Base-by-base conservation (phyloP, 2,797 vertebrate genomes). In the Semotilus atromaculatus region DNA sequence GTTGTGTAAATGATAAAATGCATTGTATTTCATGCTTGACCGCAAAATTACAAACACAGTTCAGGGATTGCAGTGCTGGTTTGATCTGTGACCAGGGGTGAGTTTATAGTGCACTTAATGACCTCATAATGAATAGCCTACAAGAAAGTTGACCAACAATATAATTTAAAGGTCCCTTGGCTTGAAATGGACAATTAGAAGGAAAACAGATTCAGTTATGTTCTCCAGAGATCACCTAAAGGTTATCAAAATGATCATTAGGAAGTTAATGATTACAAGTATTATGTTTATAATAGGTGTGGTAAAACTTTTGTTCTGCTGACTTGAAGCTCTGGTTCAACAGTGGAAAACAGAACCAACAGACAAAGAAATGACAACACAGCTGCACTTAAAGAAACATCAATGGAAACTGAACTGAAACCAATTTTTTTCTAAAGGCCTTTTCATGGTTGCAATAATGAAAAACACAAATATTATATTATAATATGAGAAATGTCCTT, bases 251-350 rank as follows among this genome's bases (percentile, higher is more conserved):
- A 29, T 18, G 23, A 16, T 60, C 14, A 78, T 78, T 71, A 84
- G 36, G 2, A 53, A 38, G 74, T 84, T 62, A 60, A 84, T 84
- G 21, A 84, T 78, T 71, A 71, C 5, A 55, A 53, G 31, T 23
- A 67, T 70, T n/a, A 51, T 79, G 79, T 4, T 81, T 81, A n/a
- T 55, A 26, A 55, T 71, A 64, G 11, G 13, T 5, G 6, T 40
- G 19, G 48, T 43, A 55, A 43, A 18, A 23, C 58, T 53, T 53
- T 58, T 81, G 79, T 40, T 81, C 23, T 40, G 21, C 23, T 40
- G 45, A 9, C 9, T 13, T 68, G 21, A 81, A 48, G 26, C 26
- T 80, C 26, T 48, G 34, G 7, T 60, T 38, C 36, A 29, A 11
- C 23, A 77, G 14, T 26, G 14, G 13, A 58, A 79, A 45, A 14